phyloP scores from a whole-genome alignment of 2,113 vertebrate species.

The Eretmochelys imbricata region DNA sequence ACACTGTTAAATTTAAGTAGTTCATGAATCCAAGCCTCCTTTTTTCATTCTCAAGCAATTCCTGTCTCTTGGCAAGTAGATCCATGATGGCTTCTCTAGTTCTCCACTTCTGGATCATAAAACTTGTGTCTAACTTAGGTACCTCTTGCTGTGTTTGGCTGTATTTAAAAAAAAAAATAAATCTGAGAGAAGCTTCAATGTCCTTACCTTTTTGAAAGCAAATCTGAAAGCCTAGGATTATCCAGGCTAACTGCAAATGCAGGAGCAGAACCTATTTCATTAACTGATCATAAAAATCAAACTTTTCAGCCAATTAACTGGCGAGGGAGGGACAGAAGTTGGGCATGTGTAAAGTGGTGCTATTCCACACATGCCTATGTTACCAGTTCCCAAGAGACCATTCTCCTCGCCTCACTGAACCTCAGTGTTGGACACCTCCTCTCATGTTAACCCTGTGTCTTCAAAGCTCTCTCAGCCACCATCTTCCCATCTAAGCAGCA shows the following conservation, averaged over 20 bases:
- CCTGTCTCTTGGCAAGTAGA: not conserved
- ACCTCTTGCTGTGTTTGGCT: not conserved
- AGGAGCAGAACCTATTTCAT: not conserved
- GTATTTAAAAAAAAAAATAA: not conserved
- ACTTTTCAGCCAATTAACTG: rapidly evolving
- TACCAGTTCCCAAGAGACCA: not conserved
- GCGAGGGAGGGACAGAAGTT: not conserved
- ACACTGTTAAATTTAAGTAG: not conserved
- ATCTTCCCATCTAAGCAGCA: rapidly evolving
- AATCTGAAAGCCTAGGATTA: not conserved
- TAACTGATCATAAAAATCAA: not conserved
- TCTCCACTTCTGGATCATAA: not conserved
- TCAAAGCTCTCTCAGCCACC: rapidly evolving
- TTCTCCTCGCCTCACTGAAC: not conserved
- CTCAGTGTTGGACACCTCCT: not conserved
- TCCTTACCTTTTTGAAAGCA: slow-evolving; percentile 1
- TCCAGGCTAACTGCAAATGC: not conserved
- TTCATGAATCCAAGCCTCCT: not conserved
- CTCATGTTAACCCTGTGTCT: rapidly evolving
- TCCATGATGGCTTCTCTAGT: not conserved
- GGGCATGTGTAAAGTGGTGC: not conserved
- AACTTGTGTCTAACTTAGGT: not conserved
- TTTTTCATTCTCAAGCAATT: not conserved
- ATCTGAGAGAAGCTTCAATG: slow-evolving; percentile 6
- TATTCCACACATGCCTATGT: not conserved